Evolutionary conservation across 2,888 invertebrate species (phyloP).

Genomic region (Agrotis puta): DNA sequence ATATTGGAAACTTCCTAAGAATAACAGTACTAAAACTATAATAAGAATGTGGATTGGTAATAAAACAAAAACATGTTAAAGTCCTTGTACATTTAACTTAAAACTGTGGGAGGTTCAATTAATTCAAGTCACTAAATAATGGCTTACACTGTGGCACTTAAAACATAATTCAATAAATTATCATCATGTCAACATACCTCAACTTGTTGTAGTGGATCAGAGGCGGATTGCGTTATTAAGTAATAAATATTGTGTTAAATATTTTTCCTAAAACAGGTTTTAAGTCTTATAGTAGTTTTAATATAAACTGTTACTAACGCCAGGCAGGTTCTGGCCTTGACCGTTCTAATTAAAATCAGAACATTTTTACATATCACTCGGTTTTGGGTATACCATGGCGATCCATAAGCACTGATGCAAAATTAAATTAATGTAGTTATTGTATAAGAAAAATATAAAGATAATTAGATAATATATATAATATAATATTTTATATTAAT

Average conservation of each 20-base stretch:
- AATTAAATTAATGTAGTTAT: too few relatives aligned
- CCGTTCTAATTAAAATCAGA: too few relatives aligned
- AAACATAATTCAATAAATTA: neutral
- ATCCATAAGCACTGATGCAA: too few relatives aligned
- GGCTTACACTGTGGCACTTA: neutral
- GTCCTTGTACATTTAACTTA: neutral
- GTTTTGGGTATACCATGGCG: too few relatives aligned
- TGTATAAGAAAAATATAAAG: too few relatives aligned
- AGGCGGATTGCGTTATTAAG: neutral
- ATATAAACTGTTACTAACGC: neutral
- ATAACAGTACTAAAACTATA: conserved; percentile 6
- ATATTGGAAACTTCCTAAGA: conserved; percentile 1
- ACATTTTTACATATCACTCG: too few relatives aligned
- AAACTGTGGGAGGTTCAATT: neutral
- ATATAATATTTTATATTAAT: too few relatives aligned
- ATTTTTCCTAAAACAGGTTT: neutral
- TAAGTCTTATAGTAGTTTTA: neutral
- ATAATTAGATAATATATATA: too few relatives aligned
- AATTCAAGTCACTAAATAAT: neutral
- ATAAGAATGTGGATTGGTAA: neutral
- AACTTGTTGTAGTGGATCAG: neutral
- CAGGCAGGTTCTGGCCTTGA: too few relatives aligned
- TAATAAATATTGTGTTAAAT: neutral
- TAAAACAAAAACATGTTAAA: neutral
- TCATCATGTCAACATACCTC: neutral